Conservation (phyloP, 2,797 vertebrate species). For the Pagetopsis macropterus region DNA sequence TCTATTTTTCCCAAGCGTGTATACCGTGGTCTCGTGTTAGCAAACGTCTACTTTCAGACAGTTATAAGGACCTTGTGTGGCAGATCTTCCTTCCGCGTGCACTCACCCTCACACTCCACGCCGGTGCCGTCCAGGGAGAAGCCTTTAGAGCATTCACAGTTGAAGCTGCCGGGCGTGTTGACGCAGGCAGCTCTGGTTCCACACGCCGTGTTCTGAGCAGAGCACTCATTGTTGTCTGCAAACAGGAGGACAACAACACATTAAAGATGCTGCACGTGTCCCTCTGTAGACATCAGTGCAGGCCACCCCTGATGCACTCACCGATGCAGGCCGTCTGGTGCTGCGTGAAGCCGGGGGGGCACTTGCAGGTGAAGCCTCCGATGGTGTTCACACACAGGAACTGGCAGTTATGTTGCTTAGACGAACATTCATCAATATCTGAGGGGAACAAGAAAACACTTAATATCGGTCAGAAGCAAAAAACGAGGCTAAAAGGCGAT, state of each 20-base stretch:
- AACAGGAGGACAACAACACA: constrained; percentile 22
- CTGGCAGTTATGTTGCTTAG: constrained; percentile 98
- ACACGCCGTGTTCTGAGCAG: constrained; percentile 81
- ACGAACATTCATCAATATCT: constrained; percentile 98
- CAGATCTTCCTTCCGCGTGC: background rate
- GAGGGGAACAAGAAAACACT: constrained; percentile 20
- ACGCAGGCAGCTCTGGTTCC: constrained; percentile 87
- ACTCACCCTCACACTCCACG: constrained; percentile 89
- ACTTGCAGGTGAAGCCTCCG: constrained; percentile 97
- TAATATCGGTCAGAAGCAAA: background rate
- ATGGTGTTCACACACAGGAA: constrained; percentile 99
- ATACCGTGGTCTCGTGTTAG: too few relatives aligned
- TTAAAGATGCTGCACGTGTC: background rate
- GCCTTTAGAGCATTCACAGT: constrained; percentile 93
- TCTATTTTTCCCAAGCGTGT: too few relatives aligned
- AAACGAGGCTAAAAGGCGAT: background rate
- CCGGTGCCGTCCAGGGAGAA: constrained; percentile 89
- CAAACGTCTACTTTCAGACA: too few relatives aligned
- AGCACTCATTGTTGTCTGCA: constrained; percentile 96
- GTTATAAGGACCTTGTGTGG: too few relatives aligned
- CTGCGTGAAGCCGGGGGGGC: constrained; percentile 95
- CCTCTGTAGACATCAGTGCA: background rate
- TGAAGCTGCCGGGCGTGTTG: constrained; percentile 97
- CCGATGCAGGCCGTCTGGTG: constrained; percentile 98
- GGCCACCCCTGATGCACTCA: constrained; percentile 64